These are phyloP conservation scores for Gymnoscelis rufifasciata DNA, from an alignment of 2,888 invertebrate genomes.

Conservation along the genomic window DNA sequence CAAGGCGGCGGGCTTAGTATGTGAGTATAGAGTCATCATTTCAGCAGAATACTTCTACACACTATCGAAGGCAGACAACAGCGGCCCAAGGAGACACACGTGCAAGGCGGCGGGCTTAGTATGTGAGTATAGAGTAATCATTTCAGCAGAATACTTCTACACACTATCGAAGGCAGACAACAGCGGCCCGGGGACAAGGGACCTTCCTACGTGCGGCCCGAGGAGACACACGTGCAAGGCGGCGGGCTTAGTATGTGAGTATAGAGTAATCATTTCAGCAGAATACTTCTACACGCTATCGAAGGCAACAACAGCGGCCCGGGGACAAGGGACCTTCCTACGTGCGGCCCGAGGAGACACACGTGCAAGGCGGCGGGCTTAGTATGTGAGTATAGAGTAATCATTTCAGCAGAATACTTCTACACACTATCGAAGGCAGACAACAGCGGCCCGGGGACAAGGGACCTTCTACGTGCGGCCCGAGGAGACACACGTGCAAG, in stretches of 20 bases:
- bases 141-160: conserved; percentile 43
- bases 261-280: no score
- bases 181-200: conserved; percentile 42
- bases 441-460: conserved; percentile 40
- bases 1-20: conserved; percentile 42
- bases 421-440: conserved; percentile 43
- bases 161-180: conserved; percentile 44
- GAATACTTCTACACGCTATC: conserved; percentile 45
- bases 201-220: conserved; percentile 53
- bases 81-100: conserved; percentile 30
- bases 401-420: conserved; percentile 45
- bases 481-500: conserved; percentile 3
- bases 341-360: conserved; percentile 24
- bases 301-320: conserved; percentile 35
- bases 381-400: conserved; percentile 69
- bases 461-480: conserved; percentile 54
- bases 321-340: neutral
- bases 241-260: conserved; percentile 57
- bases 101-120: conserved; percentile 34
- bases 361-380: conserved; percentile 26
- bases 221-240: conserved; percentile 7
- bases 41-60: conserved; percentile 47
- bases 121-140: no score
- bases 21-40: no score
- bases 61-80: conserved; percentile 42